Conservation (phyloP, 2,113 vertebrate genomes). For the Scomber japonicus region DNA sequence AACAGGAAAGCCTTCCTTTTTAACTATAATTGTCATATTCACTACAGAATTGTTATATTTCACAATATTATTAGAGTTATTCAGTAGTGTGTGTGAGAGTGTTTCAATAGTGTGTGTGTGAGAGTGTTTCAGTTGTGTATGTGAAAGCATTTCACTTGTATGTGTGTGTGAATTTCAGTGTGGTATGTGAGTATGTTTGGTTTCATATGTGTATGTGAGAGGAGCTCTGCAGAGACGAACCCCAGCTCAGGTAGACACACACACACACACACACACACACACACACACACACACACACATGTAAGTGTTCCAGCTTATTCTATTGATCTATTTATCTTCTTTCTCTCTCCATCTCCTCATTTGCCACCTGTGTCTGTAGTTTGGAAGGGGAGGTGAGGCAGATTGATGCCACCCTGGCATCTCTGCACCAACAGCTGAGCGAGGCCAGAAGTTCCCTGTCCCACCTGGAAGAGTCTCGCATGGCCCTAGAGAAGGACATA, state of each 20-base stretch:
- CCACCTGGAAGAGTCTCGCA: conserved; percentile 72
- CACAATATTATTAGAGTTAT: too few species aligned
- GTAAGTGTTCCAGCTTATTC: not conserved
- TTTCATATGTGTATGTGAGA: too few species aligned
- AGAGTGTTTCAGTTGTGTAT: too few species aligned
- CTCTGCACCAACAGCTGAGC: conserved; percentile 72
- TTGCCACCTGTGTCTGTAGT: conserved; percentile 37
- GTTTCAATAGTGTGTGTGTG: too few species aligned
- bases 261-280: not conserved
- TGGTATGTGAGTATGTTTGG: too few species aligned
- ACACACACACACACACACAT: not conserved
- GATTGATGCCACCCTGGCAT: conserved; percentile 56
- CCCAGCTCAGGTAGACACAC: conserved; percentile 89
- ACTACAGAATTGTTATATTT: too few species aligned
- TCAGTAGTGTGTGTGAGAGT: too few species aligned
- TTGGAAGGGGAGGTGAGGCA: conserved; percentile 74
- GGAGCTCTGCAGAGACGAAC: conserved; percentile 90
- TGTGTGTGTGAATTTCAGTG: too few species aligned
- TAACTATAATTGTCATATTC: too few species aligned
- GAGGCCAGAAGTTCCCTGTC: conserved; percentile 73
- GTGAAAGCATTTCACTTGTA: too few species aligned
- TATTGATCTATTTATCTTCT: not conserved
- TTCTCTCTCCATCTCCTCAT: not conserved
- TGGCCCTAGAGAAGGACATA: conserved; percentile 72
- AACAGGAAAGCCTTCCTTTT: too few species aligned